phyloP scores from a whole-genome alignment of 2,797 vertebrate species.

The Synanceia verrucosa region DNA sequence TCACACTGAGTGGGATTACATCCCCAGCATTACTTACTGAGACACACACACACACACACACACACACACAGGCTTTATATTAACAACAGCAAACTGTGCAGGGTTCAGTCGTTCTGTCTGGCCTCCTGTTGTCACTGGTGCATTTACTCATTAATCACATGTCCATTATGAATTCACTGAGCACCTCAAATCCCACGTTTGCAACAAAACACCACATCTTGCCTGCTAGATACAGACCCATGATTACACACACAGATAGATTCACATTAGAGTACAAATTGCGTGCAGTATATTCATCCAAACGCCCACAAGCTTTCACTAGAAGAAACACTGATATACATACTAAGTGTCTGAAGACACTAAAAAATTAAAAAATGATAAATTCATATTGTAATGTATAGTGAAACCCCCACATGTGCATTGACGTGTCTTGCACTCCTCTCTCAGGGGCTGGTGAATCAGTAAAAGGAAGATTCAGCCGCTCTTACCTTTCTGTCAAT shows the following conservation, averaged over 20 bases:
- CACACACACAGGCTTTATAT: background rate
- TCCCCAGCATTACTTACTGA: slow-evolving; percentile 2
- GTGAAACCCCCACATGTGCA: background rate
- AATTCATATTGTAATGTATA: background rate
- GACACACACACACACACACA: background rate
- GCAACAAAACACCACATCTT: slow-evolving; percentile 14
- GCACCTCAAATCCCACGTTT: slow-evolving; percentile 25
- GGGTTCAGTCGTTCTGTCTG: slow-evolving; percentile 27
- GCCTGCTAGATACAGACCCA: background rate
- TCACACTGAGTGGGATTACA: slow-evolving; percentile 35
- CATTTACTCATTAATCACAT: slow-evolving; percentile 59
- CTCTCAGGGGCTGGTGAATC: slow-evolving; percentile 8
- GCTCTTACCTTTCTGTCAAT: slow-evolving; percentile 15
- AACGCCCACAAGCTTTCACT: background rate
- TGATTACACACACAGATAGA: background rate
- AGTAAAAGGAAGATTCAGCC: slow-evolving; percentile 25
- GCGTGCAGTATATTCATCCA: background rate
- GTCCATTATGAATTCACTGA: slow-evolving; percentile 40
- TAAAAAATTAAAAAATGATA: background rate
- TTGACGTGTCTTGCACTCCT: background rate
- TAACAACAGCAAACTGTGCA: slow-evolving; percentile 28
- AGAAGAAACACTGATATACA: background rate
- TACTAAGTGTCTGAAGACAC: background rate
- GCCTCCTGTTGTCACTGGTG: slow-evolving; percentile 36
- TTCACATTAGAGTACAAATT: background rate